A percentile compares a stretch with the other conserved stretches of the same genome.
Evolutionary conservation across 64 coral and sea anemone genomes (phyloP).

Genomic region (Pachyseris speciosa): DNA sequence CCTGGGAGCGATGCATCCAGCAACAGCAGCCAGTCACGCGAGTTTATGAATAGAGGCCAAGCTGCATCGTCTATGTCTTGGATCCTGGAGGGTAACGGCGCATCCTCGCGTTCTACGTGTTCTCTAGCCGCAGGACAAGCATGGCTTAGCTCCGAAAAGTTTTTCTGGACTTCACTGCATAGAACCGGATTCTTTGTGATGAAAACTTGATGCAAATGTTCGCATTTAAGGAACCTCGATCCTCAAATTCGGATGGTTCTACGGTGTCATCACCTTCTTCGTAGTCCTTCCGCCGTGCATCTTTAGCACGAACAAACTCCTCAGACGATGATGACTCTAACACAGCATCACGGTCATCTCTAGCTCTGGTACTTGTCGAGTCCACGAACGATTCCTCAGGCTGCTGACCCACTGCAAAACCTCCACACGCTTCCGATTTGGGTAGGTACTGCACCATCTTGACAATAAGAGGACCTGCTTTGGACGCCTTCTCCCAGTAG

Average conservation of each 20-base stretch:
- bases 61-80: slow-evolving; percentile 76
- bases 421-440: background rate
- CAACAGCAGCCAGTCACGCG: slow-evolving; percentile 88
- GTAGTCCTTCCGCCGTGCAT: slow-evolving; percentile 33
- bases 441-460: slow-evolving; percentile 51
- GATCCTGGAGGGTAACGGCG: slow-evolving; percentile 47
- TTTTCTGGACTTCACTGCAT: slow-evolving; percentile 96
- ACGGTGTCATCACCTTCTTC: slow-evolving; percentile 20
- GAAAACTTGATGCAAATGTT: slow-evolving; percentile 96
- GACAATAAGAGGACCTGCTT: slow-evolving; percentile 84
- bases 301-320: slow-evolving; percentile 13
- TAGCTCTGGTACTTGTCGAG: background rate
- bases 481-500: slow-evolving; percentile 86
- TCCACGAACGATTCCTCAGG: background rate
- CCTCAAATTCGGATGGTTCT: slow-evolving; percentile 31
- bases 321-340: background rate
- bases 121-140: slow-evolving; percentile 61
- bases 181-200: slow-evolving; percentile 97
- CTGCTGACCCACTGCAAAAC: background rate
- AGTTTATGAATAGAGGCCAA: slow-evolving; percentile 94
- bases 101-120: slow-evolving; percentile 37
- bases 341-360: background rate
- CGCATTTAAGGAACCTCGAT: slow-evolving; percentile 28
- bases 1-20: slow-evolving; percentile 91
- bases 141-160: slow-evolving; percentile 88